Conservation (phyloP, 1,140 invertebrate genomes). For the Drosophila punjabiensis region DNA sequence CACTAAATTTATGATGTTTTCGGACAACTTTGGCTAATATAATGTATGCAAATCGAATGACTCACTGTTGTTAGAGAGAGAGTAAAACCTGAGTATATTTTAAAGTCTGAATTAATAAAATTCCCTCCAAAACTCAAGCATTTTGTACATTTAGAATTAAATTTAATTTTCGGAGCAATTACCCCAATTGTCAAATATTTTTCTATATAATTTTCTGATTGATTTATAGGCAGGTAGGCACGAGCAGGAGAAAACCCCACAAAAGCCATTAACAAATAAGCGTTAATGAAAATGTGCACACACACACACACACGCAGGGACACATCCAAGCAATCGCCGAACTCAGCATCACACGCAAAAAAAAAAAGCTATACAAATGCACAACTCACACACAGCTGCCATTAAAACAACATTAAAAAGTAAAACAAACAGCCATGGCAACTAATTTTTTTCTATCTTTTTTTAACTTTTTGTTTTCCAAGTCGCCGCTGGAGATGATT, state of each 20-base stretch:
- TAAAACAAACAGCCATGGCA: conserved; percentile 68
- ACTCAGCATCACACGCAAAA: conserved; percentile 31
- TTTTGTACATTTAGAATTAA: background rate
- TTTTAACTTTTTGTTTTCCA: conserved; percentile 31
- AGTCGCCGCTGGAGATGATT: conserved; percentile 49
- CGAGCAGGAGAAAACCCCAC: conserved; percentile 5
- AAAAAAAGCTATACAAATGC: conserved; percentile 7
- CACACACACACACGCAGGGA: conserved; percentile 2
- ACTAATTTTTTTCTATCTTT: conserved; percentile 44
- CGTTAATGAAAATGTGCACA: conserved; percentile 55
- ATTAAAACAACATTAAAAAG: conserved; percentile 75
- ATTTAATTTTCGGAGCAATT: background rate
- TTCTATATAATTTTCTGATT: conserved; percentile 3
- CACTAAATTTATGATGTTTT: conserved; percentile 5
- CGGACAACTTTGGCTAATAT: background rate
- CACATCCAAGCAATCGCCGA: conserved; percentile 8
- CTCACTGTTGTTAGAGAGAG: background rate
- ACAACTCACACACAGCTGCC: conserved; percentile 54
- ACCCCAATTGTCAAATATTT: conserved; percentile 20
- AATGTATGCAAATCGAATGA: conserved; percentile 3
- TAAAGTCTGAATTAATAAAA: background rate
- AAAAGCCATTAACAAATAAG: conserved; percentile 50
- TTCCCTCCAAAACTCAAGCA: too few relatives aligned
- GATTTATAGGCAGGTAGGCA: conserved; percentile 31
- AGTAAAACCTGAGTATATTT: background rate